These are phyloP conservation scores for Clarias platycephalus DNA, from an alignment of 2,797 vertebrate genomes.

Conservation along the genomic window DNA sequence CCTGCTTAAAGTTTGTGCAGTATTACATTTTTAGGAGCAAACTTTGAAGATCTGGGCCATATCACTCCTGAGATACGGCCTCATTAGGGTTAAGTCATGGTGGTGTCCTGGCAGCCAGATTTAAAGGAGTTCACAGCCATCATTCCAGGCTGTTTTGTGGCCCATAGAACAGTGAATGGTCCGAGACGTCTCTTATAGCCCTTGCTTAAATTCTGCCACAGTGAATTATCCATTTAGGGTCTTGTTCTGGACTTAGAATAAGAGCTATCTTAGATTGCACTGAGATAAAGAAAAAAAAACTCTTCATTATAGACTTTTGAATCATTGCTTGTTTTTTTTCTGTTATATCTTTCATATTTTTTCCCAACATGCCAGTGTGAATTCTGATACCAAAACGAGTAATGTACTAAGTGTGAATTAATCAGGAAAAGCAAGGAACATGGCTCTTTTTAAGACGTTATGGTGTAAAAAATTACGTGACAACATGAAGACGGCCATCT, in stretches of 20 bases:
- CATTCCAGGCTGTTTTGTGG: neutral
- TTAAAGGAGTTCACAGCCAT: conserved; percentile 15
- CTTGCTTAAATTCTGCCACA: conserved; percentile 5
- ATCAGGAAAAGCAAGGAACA: neutral
- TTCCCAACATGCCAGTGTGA: neutral
- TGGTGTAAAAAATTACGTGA: neutral
- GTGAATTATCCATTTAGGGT: conserved; percentile 3
- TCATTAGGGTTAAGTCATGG: conserved; percentile 29
- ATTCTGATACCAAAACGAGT: neutral
- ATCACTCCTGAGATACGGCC: conserved; percentile 26
- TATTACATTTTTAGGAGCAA: neutral
- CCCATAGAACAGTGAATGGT: conserved; percentile 8
- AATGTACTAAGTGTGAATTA: neutral
- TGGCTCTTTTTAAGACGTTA: neutral
- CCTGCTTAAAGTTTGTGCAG: neutral
- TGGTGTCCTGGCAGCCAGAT: conserved; percentile 5
- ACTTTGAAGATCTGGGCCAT: conserved; percentile 32
- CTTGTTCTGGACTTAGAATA: no score
- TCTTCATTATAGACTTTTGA: neutral
- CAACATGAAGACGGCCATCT: neutral
- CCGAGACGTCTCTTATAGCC: conserved; percentile 8
- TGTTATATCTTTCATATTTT: neutral
- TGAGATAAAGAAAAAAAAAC: neutral
- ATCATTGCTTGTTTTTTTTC: neutral
- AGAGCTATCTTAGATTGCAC: neutral